Conservation (phyloP, 2,797 vertebrate genomes). For the Pelobates cultripes region DNA sequence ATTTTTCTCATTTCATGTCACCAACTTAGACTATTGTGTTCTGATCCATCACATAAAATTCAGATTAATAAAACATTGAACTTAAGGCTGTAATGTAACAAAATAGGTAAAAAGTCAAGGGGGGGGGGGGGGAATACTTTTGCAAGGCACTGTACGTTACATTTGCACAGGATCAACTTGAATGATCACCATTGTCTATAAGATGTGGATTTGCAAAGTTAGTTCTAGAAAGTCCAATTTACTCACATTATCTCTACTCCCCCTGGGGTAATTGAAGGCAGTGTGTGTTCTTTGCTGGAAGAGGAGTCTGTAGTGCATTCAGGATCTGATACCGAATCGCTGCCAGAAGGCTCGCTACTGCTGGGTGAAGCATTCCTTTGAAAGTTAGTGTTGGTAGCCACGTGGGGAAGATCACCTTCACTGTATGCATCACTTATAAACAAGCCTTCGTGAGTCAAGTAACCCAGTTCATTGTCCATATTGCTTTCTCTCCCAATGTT, state of each 20-base stretch:
- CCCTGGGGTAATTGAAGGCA: slow-evolving; percentile 69
- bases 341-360: slow-evolving; percentile 71
- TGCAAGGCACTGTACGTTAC: too few species aligned
- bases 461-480: slow-evolving; percentile 87
- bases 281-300: slow-evolving; percentile 80
- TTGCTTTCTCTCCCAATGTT: slow-evolving; percentile 63
- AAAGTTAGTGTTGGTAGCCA: slow-evolving; percentile 60
- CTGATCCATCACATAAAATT: too few species aligned
- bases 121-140: too few species aligned
- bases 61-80: too few species aligned
- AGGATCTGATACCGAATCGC: slow-evolving; percentile 77
- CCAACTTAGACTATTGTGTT: too few species aligned
- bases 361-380: slow-evolving; percentile 72
- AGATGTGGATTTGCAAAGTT: neutral
- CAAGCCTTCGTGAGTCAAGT: slow-evolving; percentile 92
- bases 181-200: too few species aligned
- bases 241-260: slow-evolving; percentile 81
- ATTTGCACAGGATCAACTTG: too few species aligned
- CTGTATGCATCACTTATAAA: slow-evolving; percentile 92
- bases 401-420: slow-evolving; percentile 70
- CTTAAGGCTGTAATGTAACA: too few species aligned
- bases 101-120: too few species aligned
- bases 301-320: slow-evolving; percentile 81
- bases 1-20: too few species aligned
- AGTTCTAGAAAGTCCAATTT: slow-evolving; percentile 24